phyloP scores from a whole-genome alignment of 1,140 invertebrate species.

The Trichonephila clavata region DNA sequence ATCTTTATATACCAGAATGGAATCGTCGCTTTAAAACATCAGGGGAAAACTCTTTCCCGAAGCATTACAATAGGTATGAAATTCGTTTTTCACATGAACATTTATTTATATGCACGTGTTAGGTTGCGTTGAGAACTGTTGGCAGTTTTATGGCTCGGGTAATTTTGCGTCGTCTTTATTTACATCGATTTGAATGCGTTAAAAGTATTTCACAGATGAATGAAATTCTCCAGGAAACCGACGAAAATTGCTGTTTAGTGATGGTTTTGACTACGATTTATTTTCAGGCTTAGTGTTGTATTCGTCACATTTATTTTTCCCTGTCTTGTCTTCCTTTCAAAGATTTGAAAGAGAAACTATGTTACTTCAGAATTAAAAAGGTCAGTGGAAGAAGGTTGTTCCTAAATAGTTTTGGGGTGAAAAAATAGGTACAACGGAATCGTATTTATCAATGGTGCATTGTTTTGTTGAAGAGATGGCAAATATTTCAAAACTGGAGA shows the following conservation, averaged over 20 bases:
- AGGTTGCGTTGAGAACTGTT: neutral
- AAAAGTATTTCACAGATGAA: slow-evolving; percentile 7
- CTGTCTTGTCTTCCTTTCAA: neutral
- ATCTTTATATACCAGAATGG: neutral
- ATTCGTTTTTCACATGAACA: neutral
- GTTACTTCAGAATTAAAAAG: neutral
- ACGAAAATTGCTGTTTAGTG: neutral
- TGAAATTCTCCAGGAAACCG: neutral
- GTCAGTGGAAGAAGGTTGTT: neutral
- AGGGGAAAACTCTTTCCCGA: neutral
- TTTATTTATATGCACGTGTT: neutral
- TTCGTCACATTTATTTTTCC: neutral
- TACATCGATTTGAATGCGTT: slow-evolving; percentile 5
- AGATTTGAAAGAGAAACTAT: neutral
- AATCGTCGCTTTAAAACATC: neutral
- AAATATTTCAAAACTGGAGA: too few relatives aligned
- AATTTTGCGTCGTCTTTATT: neutral
- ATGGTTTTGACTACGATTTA: neutral
- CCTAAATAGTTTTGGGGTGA: too few relatives aligned
- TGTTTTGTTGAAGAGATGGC: too few relatives aligned
- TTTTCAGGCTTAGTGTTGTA: neutral
- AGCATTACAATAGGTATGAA: neutral
- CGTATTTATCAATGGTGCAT: too few relatives aligned
- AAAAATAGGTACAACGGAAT: too few relatives aligned
- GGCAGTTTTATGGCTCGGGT: neutral